phyloP scores from a whole-genome alignment of 2,113 vertebrate species.

The Mesocricetus auratus region DNA sequence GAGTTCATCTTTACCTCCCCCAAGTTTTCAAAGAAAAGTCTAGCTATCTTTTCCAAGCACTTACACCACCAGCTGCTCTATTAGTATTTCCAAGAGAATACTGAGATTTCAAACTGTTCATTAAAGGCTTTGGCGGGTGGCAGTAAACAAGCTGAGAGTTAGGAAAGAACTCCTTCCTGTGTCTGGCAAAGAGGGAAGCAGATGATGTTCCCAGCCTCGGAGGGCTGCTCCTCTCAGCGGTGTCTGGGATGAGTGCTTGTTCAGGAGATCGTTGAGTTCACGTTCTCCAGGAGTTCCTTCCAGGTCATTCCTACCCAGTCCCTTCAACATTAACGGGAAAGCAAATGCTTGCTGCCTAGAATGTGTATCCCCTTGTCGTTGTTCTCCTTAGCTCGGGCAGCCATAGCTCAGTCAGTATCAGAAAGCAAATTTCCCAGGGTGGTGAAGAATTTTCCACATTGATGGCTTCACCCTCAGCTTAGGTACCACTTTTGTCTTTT shows the following conservation, averaged over 20 bases:
- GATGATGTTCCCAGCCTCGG: background rate
- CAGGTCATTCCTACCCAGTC: background rate
- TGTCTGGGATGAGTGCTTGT: background rate
- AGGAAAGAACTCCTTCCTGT: conserved; percentile 36
- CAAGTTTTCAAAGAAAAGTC: conserved; percentile 14
- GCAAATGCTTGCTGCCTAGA: background rate
- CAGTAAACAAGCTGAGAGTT: conserved; percentile 47
- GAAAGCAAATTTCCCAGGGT: background rate
- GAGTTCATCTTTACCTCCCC: background rate
- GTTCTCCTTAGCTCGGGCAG: background rate
- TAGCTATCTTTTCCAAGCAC: background rate
- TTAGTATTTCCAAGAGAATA: conserved; percentile 63
- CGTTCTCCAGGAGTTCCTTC: background rate
- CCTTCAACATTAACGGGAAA: background rate
- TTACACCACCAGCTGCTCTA: conserved; percentile 36
- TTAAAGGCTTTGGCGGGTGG: conserved; percentile 63
- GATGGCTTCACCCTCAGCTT: background rate
- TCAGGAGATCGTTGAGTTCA: background rate
- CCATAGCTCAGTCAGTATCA: background rate
- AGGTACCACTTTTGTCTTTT: background rate
- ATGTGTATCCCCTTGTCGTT: background rate
- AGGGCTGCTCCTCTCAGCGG: conserved; percentile 9
- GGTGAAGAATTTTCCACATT: conserved; percentile 16
- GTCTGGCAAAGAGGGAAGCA: background rate
- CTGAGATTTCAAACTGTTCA: conserved; percentile 56